A percentile compares a stretch with the other conserved stretches of the same genome.
phyloP scores from a whole-genome alignment of 2,797 vertebrate species.

The Acrocephalus scirpaceus region DNA sequence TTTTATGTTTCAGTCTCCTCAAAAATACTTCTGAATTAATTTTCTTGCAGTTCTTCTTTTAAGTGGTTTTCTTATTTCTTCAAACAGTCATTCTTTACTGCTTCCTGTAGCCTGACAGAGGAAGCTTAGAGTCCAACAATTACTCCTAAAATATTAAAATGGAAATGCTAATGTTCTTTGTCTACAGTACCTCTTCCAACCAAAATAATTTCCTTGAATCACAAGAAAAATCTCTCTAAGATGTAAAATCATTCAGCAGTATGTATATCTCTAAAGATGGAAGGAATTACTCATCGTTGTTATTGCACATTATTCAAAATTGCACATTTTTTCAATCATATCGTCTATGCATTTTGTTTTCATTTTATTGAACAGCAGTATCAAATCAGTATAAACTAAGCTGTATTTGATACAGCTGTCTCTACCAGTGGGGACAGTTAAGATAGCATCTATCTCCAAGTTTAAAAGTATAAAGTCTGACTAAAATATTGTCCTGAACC shows the following conservation, averaged over 20 bases:
- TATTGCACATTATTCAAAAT: neutral
- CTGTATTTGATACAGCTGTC: neutral
- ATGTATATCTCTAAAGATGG: neutral
- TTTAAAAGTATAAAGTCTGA: neutral
- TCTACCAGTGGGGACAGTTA: neutral
- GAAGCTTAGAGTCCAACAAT: neutral
- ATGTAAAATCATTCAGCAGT: neutral
- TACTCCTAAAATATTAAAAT: neutral
- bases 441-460: neutral
- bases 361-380: conserved; percentile 11
- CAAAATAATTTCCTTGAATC: neutral
- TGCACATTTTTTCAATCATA: neutral
- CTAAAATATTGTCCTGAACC: neutral
- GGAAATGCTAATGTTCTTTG: neutral
- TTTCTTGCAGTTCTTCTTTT: neutral
- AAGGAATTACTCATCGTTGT: neutral
- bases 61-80: neutral
- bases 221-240: neutral
- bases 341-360: neutral
- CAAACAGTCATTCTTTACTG: neutral
- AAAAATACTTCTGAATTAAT: neutral
- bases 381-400: conserved; percentile 13
- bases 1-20: neutral
- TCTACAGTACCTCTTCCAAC: neutral
- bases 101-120: neutral